phyloP scores from a whole-genome alignment of 2,113 vertebrate genomes.

The Mungos mungo region DNA sequence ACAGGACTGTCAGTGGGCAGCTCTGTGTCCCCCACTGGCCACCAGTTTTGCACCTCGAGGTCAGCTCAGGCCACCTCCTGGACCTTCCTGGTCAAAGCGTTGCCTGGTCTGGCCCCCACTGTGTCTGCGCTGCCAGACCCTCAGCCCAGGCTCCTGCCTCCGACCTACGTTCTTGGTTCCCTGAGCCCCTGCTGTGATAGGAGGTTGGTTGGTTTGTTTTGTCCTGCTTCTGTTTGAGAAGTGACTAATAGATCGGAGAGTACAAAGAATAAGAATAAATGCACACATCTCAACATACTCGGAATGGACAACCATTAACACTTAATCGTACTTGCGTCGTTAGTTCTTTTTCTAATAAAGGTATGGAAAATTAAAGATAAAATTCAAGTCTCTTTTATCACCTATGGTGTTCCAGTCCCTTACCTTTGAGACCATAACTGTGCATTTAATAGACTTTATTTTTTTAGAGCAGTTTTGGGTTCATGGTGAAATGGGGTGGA shows the following conservation, averaged over 20 bases:
- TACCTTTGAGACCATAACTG: not conserved
- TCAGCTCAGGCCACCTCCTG: not conserved
- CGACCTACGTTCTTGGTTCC: not conserved
- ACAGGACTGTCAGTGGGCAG: not conserved
- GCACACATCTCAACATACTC: no score
- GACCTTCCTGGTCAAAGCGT: not conserved
- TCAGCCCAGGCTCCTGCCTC: not conserved
- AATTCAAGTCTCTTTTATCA: not conserved
- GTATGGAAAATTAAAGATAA: not conserved
- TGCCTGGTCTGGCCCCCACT: not conserved
- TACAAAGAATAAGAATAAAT: not conserved
- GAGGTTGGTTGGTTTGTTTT: not conserved
- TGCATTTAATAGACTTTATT: not conserved
- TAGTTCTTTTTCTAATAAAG: slow-evolving; percentile 21
- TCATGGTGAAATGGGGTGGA: not conserved
- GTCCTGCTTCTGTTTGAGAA: not conserved
- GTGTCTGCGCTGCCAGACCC: not conserved
- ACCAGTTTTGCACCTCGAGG: not conserved
- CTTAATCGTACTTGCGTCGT: not conserved
- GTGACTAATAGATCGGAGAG: not conserved
- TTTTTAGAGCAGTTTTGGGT: not conserved
- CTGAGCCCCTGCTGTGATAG: not conserved
- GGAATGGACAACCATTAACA: not conserved
- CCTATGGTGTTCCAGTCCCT: not conserved
- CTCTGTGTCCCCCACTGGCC: no score